Conservation (phyloP, 2,113 vertebrate genomes). For the Ictidomys tridecemlineatus region DNA sequence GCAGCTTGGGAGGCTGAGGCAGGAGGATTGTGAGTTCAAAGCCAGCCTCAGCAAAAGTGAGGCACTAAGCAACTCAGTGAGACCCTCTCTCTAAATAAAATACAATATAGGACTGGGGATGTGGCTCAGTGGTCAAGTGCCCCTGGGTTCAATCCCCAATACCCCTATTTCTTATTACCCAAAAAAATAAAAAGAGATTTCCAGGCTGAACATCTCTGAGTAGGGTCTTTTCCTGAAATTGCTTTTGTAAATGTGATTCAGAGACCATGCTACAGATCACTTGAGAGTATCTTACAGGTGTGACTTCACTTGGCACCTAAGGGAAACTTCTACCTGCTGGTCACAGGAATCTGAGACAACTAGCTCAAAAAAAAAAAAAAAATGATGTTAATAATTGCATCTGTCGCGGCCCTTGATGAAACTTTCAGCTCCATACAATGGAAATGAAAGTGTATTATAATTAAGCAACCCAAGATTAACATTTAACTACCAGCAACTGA, state of each 20-base stretch:
- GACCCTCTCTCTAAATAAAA: no score
- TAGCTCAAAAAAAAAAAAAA: background rate
- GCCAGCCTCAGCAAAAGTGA: no score
- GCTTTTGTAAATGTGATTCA: background rate
- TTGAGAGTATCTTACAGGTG: background rate
- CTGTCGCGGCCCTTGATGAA: background rate
- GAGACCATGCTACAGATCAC: background rate
- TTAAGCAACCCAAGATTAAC: constrained; percentile 1
- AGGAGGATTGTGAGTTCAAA: no score
- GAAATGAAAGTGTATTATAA: background rate
- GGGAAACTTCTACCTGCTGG: background rate
- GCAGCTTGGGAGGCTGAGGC: no score
- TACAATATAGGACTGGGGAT: no score
- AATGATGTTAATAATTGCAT: background rate
- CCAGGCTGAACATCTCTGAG: background rate
- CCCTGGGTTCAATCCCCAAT: no score
- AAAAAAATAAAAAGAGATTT: background rate
- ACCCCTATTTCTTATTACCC: no score
- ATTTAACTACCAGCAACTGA: background rate
- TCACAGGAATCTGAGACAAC: background rate
- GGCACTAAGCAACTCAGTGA: no score
- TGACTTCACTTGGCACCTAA: background rate
- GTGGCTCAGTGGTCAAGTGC: no score
- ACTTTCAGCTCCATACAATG: background rate
- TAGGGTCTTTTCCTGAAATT: background rate